Evolutionary conservation across 1,140 invertebrate genomes (phyloP).

Genomic region (Hycleus cichorii): DNA sequence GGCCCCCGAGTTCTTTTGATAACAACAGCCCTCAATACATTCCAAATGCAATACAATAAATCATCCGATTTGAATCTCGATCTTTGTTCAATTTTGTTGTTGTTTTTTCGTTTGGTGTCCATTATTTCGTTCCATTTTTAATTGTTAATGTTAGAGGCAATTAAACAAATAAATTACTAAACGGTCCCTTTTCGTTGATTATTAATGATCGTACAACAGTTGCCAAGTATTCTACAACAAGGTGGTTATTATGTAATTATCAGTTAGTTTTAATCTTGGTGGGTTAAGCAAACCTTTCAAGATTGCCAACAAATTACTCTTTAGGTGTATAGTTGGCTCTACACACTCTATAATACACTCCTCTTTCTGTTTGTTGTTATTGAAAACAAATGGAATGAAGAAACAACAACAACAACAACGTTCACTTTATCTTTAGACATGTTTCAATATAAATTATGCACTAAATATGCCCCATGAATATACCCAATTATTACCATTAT

Average conservation of each 20-base stretch:
- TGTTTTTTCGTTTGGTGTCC: background rate
- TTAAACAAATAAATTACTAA: slow-evolving; percentile 45
- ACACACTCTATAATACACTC: slow-evolving; percentile 16
- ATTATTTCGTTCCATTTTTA: slow-evolving; percentile 17
- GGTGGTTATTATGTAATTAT: slow-evolving; percentile 44
- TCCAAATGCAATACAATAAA: too few species aligned
- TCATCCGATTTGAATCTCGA: too few species aligned
- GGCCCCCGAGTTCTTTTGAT: too few species aligned
- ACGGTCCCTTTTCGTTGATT: slow-evolving; percentile 34
- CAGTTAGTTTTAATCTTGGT: slow-evolving; percentile 42
- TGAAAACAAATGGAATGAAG: too few species aligned
- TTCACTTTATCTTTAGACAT: slow-evolving; percentile 7
- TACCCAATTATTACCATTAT: background rate
- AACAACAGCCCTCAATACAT: too few species aligned
- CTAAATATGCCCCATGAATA: slow-evolving; percentile 6
- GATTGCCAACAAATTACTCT: slow-evolving; percentile 39
- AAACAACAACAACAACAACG: background rate
- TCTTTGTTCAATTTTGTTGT: too few species aligned
- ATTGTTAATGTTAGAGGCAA: slow-evolving; percentile 39
- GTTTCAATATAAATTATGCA: slow-evolving; percentile 11
- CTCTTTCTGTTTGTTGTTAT: slow-evolving; percentile 2
- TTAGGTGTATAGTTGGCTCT: background rate
- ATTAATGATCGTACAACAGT: slow-evolving; percentile 42
- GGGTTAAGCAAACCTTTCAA: slow-evolving; percentile 41
- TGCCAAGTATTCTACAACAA: slow-evolving; percentile 32